phyloP scores from a whole-genome alignment of 1,140 invertebrate genomes.

The Ganaspis sp. region DNA sequence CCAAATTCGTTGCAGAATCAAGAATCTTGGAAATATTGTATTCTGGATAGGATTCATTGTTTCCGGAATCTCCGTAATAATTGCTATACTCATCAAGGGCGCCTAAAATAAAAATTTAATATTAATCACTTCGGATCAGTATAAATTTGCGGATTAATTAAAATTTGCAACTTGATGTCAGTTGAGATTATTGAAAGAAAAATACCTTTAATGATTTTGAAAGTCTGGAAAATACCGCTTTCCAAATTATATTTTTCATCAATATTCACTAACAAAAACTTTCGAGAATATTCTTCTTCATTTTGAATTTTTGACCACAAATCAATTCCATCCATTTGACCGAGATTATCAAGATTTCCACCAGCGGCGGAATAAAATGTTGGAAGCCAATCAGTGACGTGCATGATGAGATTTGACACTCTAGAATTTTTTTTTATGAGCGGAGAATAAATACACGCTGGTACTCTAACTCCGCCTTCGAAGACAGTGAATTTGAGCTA shows the following conservation, averaged over 20 bases:
- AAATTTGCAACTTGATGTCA: too few relatives aligned
- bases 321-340: slow-evolving; percentile 73
- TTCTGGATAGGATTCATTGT: slow-evolving; percentile 46
- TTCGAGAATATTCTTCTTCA: neutral
- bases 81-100: slow-evolving; percentile 40
- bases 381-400: slow-evolving; percentile 86
- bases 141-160: too few relatives aligned
- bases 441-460: slow-evolving; percentile 79
- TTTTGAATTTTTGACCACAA: slow-evolving; percentile 72
- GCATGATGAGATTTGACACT: slow-evolving; percentile 80
- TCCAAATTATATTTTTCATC: slow-evolving; percentile 50
- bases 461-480: slow-evolving; percentile 83
- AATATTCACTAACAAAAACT: slow-evolving; percentile 64
- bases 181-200: neutral
- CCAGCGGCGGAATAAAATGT: slow-evolving; percentile 79
- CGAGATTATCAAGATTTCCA: slow-evolving; percentile 67
- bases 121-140: neutral
- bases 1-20: slow-evolving; percentile 51
- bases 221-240: slow-evolving; percentile 55
- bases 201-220: slow-evolving; percentile 65
- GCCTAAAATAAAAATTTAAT: slow-evolving; percentile 40
- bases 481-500: slow-evolving; percentile 73
- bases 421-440: slow-evolving; percentile 73
- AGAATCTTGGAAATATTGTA: slow-evolving; percentile 56
- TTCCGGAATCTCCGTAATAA: slow-evolving; percentile 61